Percentiles rank a stretch among this genome's conserved stretches.
Evolutionary conservation across 92 coral and sea anemone genomes (phyloP).

Genomic region (Epizoanthus illoricatus): DNA sequence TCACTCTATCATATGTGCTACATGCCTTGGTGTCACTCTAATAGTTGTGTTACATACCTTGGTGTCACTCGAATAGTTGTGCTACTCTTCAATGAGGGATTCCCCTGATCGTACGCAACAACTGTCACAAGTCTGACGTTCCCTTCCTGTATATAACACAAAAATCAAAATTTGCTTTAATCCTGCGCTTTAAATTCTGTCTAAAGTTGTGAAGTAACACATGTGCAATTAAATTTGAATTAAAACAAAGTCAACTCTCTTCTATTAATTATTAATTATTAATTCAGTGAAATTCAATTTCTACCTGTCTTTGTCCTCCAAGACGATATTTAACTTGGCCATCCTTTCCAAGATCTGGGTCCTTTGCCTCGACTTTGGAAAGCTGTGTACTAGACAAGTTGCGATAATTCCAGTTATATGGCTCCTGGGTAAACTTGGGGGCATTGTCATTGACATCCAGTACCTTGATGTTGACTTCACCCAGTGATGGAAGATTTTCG

Average conservation of each 20-base stretch:
- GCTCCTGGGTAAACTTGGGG: constrained; percentile 55
- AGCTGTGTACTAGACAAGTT: constrained; percentile 50
- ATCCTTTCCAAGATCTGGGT: constrained; percentile 74
- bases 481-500: constrained; percentile 56
- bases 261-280: too few species aligned
- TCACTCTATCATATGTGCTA: background rate
- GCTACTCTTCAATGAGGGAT: constrained; percentile 62
- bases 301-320: constrained; percentile 79
- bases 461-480: constrained; percentile 70
- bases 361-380: constrained; percentile 72
- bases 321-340: constrained; percentile 78
- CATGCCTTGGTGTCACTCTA: background rate
- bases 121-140: constrained; percentile 41
- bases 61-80: constrained; percentile 63
- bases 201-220: background rate
- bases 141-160: background rate
- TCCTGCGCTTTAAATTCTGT: background rate
- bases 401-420: constrained; percentile 9
- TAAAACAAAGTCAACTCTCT: too few species aligned
- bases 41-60: constrained; percentile 38
- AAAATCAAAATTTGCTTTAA: background rate
- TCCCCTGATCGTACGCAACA: constrained; percentile 80
- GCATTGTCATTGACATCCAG: constrained; percentile 88
- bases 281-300: background rate
- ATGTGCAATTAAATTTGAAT: background rate